These are phyloP conservation scores for Leptarthrus brevirostris DNA, from an alignment of 2,888 invertebrate species.

Conservation along the genomic window DNA sequence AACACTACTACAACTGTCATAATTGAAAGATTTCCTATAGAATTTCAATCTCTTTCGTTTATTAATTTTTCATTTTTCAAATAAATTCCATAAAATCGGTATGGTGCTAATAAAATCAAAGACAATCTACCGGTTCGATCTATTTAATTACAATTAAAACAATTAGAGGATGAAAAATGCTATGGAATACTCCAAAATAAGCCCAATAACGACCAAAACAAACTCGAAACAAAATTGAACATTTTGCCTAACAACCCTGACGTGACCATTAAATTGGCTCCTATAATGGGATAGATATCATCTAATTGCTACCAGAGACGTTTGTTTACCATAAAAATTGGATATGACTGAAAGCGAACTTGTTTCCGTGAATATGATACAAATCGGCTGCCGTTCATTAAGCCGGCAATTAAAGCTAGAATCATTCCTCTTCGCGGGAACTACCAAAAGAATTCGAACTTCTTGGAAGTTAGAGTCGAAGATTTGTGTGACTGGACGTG, in stretches of 20 bases:
- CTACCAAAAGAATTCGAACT: not conserved
- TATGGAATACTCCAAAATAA: not conserved
- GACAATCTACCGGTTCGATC: too few species aligned
- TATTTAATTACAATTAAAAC: too few species aligned
- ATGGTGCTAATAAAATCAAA: too few species aligned
- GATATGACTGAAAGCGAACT: slow-evolving; percentile 20
- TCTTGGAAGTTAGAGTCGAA: slow-evolving; percentile 1
- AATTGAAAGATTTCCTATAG: too few species aligned
- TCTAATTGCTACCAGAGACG: not conserved
- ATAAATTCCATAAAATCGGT: too few species aligned
- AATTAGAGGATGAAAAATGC: too few species aligned
- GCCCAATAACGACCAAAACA: not conserved
- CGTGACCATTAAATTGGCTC: slow-evolving; percentile 31
- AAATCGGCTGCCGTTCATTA: slow-evolving; percentile 35
- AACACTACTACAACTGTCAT: too few species aligned
- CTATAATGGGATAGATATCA: slow-evolving; percentile 4
- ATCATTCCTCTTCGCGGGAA: not conserved
- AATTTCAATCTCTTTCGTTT: too few species aligned
- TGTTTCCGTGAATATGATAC: slow-evolving; percentile 19
- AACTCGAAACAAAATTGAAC: slow-evolving; percentile 1
- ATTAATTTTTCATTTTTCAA: too few species aligned
- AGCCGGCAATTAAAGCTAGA: slow-evolving; percentile 20
- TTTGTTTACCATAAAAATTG: slow-evolving; percentile 9
- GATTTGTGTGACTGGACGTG: not conserved
- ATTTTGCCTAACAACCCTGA: slow-evolving; percentile 27